Conservation (phyloP, 1,140 invertebrate genomes). For the Temnothorax curvispinosus region DNA sequence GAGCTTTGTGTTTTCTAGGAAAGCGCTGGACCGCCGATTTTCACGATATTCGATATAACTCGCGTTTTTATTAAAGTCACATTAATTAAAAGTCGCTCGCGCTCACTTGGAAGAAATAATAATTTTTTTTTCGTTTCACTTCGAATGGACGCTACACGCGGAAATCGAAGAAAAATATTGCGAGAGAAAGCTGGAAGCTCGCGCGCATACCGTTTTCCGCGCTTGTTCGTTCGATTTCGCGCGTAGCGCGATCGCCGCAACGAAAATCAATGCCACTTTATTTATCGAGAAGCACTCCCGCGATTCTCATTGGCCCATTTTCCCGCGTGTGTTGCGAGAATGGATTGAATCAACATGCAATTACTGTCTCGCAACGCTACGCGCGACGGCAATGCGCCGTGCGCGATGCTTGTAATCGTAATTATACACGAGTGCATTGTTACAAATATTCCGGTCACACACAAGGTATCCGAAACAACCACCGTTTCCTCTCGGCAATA, state of each 20-base stretch:
- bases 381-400: background rate
- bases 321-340: slow-evolving; percentile 4
- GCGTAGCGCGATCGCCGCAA: background rate
- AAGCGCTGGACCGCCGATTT: slow-evolving; percentile 17
- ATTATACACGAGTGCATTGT: slow-evolving; percentile 35
- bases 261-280: slow-evolving; percentile 50
- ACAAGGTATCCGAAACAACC: background rate
- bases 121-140: slow-evolving; percentile 19
- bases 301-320: slow-evolving; percentile 16
- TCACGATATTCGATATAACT: slow-evolving; percentile 22
- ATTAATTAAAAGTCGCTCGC: slow-evolving; percentile 47
- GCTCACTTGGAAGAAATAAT: slow-evolving; percentile 32
- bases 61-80: slow-evolving; percentile 51
- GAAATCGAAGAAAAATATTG: slow-evolving; percentile 56
- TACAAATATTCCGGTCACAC: slow-evolving; percentile 36
- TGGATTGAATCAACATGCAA: slow-evolving; percentile 49
- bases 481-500: background rate
- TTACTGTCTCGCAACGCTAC: slow-evolving; percentile 40
- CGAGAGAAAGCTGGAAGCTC: background rate
- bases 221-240: background rate
- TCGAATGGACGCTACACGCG: slow-evolving; percentile 19
- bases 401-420: slow-evolving; percentile 27
- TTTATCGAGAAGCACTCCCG: slow-evolving; percentile 19
- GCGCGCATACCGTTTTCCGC: background rate
- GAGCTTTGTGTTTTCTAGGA: slow-evolving; percentile 18